Conservation (phyloP, 2,888 invertebrate species). For the Melieria omissa region DNA sequence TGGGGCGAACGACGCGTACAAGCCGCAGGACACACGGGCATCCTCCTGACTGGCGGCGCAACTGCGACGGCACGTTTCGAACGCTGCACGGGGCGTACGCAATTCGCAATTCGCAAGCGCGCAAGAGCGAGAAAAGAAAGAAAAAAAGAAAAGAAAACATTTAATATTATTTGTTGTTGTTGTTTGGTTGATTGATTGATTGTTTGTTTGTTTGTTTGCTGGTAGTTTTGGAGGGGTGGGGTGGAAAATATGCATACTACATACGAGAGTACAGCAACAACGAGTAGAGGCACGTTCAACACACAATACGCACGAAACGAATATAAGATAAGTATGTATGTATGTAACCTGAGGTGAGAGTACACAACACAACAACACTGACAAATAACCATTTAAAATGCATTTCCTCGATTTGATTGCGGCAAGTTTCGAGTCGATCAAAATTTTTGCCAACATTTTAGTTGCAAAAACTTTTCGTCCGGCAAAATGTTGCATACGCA, state of each 20-base stretch:
- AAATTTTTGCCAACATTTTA: no score
- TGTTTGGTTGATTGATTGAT: constrained; percentile 26
- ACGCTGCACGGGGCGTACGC: not conserved
- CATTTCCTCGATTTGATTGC: no score
- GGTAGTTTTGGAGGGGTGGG: no score
- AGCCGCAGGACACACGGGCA: not conserved
- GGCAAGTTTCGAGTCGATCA: no score
- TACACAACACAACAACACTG: no score
- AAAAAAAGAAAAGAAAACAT: constrained; percentile 42
- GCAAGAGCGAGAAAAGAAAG: constrained; percentile 42
- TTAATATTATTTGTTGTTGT: constrained; percentile 35
- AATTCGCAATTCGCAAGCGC: constrained; percentile 25
- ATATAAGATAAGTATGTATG: no score
- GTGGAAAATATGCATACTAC: not conserved
- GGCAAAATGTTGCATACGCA: no score
- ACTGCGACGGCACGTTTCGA: constrained; percentile 28
- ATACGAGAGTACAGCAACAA: not conserved
- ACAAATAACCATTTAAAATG: no score
- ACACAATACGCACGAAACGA: not conserved
- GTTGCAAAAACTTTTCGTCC: no score
- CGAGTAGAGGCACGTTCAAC: not conserved
- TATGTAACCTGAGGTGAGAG: no score
- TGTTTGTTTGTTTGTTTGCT: no score
- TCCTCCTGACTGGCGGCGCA: constrained; percentile 11
- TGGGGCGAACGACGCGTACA: constrained; percentile 27